Conservation (phyloP, 2,797 vertebrate genomes). For the Syngnathus rostellatus region DNA sequence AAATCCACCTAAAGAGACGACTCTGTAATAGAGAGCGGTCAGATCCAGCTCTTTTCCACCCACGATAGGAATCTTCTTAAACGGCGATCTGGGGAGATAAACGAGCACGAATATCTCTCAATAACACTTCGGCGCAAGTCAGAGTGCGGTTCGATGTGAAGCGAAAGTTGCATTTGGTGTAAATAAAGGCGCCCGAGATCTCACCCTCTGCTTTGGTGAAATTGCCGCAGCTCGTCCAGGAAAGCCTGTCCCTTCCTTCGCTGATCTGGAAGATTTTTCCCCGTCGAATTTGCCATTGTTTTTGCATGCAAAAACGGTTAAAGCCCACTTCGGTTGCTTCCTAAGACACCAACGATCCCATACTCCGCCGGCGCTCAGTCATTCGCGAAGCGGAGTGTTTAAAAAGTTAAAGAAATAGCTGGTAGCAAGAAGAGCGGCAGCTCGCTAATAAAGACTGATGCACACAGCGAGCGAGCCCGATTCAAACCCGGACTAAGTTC, state of each 20-base stretch:
- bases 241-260: conserved; percentile 99
- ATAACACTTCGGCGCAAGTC: conserved; percentile 55
- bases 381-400: conserved; percentile 79
- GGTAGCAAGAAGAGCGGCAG: conserved; percentile 72
- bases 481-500: conserved; percentile 66
- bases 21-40: conserved; percentile 94
- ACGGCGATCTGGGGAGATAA: conserved; percentile 82
- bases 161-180: conserved; percentile 65
- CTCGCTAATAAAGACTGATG: conserved; percentile 77
- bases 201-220: conserved; percentile 99
- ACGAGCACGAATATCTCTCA: conserved; percentile 54
- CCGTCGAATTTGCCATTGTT: conserved; percentile 97
- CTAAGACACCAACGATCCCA: conserved; percentile 97
- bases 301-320: conserved; percentile 78
- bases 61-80: conserved; percentile 97
- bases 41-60: conserved; percentile 98
- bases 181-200: conserved; percentile 67
- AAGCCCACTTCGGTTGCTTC: conserved; percentile 81
- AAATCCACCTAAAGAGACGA: conserved; percentile 98
- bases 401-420: conserved; percentile 82
- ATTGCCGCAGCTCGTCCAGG: conserved; percentile 99
- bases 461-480: conserved; percentile 68
- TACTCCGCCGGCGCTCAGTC: conserved; percentile 96
- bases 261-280: conserved; percentile 94
- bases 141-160: conserved; percentile 40